Conservation (phyloP, 2,888 invertebrate genomes). For the Calliphora vomitoria region DNA sequence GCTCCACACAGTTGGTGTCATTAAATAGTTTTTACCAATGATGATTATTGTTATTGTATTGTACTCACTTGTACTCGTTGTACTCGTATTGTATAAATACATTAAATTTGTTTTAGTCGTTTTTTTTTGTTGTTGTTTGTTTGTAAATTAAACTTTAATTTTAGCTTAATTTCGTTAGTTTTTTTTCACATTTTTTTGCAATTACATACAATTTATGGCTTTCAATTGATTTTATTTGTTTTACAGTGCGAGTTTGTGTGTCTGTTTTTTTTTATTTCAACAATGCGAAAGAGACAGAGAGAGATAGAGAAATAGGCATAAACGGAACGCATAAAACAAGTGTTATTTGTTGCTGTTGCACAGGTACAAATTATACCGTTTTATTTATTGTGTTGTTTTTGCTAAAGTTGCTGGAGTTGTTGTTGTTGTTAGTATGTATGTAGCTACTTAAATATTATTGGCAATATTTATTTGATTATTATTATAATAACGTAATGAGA, state of each 20-base stretch:
- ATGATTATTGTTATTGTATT: not conserved
- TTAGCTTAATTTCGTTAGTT: conserved; percentile 21
- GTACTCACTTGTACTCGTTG: not conserved
- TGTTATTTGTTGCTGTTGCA: not conserved
- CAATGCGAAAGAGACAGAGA: not conserved
- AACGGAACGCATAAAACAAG: not conserved
- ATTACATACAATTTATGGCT: conserved; percentile 16
- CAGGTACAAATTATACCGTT: not conserved
- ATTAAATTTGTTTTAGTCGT: conserved; percentile 1
- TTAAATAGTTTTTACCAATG: not conserved
- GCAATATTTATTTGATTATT: conserved; percentile 38
- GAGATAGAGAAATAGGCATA: no score
- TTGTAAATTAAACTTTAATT: conserved; percentile 17
- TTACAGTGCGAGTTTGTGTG: not conserved
- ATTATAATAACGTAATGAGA: conserved; percentile 38
- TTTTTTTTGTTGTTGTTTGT: not conserved
- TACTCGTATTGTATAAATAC: not conserved
- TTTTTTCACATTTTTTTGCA: conserved; percentile 9
- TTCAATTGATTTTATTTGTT: not conserved
- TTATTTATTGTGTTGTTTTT: not conserved
- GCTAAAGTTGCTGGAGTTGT: not conserved
- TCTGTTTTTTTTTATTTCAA: no score
- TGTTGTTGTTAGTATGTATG: not conserved
- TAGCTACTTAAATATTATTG: conserved; percentile 4
- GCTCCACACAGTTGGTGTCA: conserved; percentile 14